Conservation (phyloP, 2,113 vertebrate genomes). For the Tringa solitaria region DNA sequence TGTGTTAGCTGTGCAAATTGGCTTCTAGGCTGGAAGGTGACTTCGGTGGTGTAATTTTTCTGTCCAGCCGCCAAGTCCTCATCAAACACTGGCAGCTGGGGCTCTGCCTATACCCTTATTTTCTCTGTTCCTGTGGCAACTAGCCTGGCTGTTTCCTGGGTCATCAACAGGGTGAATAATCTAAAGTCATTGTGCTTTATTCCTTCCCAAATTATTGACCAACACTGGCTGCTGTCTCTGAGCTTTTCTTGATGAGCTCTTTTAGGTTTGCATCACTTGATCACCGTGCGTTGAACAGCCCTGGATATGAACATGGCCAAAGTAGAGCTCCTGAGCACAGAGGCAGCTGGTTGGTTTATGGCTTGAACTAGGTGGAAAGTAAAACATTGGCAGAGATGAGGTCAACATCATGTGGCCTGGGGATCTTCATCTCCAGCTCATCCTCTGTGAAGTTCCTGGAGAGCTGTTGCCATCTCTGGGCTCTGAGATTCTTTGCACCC, state of each 20-base stretch:
- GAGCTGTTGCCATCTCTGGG: not conserved
- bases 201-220: not conserved
- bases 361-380: not conserved
- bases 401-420: not conserved
- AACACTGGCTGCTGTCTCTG: not conserved
- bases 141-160: not conserved
- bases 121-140: not conserved
- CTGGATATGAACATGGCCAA: not conserved
- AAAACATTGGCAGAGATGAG: not conserved
- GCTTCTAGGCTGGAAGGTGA: not conserved
- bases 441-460: not conserved
- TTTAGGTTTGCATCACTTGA: not conserved
- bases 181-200: not conserved
- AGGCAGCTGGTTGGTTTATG: not conserved
- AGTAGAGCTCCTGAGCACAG: not conserved
- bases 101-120: not conserved
- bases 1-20: not conserved
- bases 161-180: fast-evolving
- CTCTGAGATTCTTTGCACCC: not conserved
- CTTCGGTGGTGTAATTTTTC: not conserved
- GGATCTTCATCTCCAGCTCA: not conserved
- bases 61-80: not conserved
- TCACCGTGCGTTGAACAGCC: fast-evolving
- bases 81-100: not conserved
- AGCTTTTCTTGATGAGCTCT: not conserved